A percentile compares a stretch with the other conserved stretches of the same genome.
These are phyloP conservation scores for Pycnonotus jocosus DNA, from an alignment of 2,113 vertebrate species.

Conservation along the genomic window DNA sequence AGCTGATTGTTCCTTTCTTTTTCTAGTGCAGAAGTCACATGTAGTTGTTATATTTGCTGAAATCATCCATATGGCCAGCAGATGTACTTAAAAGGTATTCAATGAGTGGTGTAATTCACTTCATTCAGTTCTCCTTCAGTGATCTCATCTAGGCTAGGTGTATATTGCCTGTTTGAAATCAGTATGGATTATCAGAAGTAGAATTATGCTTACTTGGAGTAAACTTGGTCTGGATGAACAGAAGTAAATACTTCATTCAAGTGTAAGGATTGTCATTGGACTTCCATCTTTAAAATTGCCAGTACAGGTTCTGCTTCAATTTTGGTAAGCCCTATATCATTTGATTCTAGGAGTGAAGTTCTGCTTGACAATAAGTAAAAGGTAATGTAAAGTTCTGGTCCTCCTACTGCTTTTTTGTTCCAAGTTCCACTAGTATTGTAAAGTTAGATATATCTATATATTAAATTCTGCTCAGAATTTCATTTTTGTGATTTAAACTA, in stretches of 20 bases:
- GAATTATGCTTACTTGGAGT: not conserved
- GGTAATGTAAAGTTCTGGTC: not conserved
- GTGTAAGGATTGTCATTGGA: not conserved
- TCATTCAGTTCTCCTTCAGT: not conserved
- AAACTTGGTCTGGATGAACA: not conserved
- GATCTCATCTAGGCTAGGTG: not conserved
- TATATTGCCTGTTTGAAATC: not conserved
- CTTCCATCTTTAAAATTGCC: not conserved
- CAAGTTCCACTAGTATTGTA: not conserved
- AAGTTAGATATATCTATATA: not conserved
- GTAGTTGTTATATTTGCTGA: not conserved
- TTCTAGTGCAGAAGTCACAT: not conserved
- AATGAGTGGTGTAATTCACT: not conserved
- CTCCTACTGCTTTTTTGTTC: not conserved
- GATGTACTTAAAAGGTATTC: not conserved
- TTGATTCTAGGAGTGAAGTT: not conserved
- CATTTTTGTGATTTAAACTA: not conserved
- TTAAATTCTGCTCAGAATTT: not conserved
- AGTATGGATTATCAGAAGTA: not conserved
- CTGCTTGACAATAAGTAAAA: not conserved
- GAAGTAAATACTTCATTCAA: not conserved
- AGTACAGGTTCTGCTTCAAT: not conserved
- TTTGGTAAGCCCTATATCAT: not conserved
- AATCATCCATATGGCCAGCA: not conserved
- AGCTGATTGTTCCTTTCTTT: not conserved